phyloP scores from a whole-genome alignment of 2,888 invertebrate species.

The Pterobdella sp. region DNA sequence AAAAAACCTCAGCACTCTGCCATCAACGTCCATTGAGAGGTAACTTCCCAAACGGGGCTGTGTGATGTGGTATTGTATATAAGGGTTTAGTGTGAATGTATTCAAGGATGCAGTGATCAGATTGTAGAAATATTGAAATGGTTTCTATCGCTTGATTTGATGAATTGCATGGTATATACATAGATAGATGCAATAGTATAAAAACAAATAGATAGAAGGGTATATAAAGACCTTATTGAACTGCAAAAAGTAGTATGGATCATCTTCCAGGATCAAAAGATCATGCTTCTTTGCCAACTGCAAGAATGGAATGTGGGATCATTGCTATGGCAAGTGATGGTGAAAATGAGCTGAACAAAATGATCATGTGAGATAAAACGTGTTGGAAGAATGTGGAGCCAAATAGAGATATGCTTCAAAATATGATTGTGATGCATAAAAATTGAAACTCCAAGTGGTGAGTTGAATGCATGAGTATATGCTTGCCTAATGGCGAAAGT shows the following conservation, averaged over 20 bases:
- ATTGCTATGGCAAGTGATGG: no score
- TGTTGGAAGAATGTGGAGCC: no score
- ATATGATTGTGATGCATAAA: no score
- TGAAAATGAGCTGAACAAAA: no score
- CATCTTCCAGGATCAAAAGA: slow-evolving; percentile 71
- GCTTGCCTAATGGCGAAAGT: no score
- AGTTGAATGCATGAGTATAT: no score
- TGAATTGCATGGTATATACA: not conserved
- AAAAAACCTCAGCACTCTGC: slow-evolving; percentile 58
- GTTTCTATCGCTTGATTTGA: not conserved
- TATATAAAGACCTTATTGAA: slow-evolving; percentile 51
- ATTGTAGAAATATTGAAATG: not conserved
- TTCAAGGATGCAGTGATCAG: no score
- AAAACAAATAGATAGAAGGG: not conserved
- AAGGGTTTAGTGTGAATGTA: no score
- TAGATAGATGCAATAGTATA: not conserved
- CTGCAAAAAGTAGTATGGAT: slow-evolving; percentile 72
- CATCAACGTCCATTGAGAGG: slow-evolving; percentile 66
- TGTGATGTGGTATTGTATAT: no score
- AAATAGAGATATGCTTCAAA: no score
- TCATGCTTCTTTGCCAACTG: slow-evolving; percentile 66
- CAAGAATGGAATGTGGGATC: slow-evolving; percentile 17
- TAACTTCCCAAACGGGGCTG: slow-evolving; percentile 58
- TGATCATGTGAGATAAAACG: no score
- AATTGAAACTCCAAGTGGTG: no score